Evolutionary conservation across 2,888 invertebrate genomes (phyloP), one percentile per base, ranked within the genome.

Genomic region (Parascotia fuliginaria): DNA sequence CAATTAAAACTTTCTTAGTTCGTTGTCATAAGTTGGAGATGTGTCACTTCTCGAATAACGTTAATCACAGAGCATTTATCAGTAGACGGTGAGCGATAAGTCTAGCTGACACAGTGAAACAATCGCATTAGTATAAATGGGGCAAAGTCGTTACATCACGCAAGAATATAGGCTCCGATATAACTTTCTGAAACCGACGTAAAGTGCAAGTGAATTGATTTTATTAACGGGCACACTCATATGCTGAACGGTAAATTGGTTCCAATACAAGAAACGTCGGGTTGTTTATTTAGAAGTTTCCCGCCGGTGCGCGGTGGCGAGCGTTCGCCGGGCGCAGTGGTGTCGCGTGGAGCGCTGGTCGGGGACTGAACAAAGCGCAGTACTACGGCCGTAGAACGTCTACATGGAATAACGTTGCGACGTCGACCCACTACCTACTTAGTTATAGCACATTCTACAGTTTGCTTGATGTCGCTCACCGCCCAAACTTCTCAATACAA

Each of bases 91-190:
- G 33, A 49, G 42, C 58, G 49, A 64, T 65, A 68, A 68, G 68
- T 73, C 62, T 65, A 66, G 60, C 63, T 74, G 65, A 69, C 70
- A 67, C 58, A 52, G 47, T 60, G 70, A 76, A 83, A 81, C 79
- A 81, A 85, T 82, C 76, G 73, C 75, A 81, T 83, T 82, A 77
- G 75, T 77, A 82, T 81, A 81, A n/a, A n/a, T 80, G 60, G 79
- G 77, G 70, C 78, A 75, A 81, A 82, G 73, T 71, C 71, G 76
- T 83, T 82, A 82, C 77, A 81, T 79, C 81, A 83, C 80, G 72
- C 71, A 67, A 73, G 42, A 51, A 62, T 55, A 50, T 58, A 56
- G 55, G 58, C 60, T 54, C 42, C 49, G 46, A 28, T 41, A 41
- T 49, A 45, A 57, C 43, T 44, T 40, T 16, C 7, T 27, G 16